Conservation (phyloP, 2,888 invertebrate genomes). For the Mamestra brassicae region DNA sequence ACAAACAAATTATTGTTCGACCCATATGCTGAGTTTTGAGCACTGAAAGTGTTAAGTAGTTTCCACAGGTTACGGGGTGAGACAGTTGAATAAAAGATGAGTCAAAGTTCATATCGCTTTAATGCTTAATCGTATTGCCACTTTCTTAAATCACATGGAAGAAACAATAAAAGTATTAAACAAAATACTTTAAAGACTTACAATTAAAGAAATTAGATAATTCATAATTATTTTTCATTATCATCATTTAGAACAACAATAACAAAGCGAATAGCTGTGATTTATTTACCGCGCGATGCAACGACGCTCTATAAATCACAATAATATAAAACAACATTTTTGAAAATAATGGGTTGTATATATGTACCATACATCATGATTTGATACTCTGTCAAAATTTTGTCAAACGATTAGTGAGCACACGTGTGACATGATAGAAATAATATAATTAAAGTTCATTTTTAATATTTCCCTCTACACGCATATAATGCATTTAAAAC, state of each 20-base stretch:
- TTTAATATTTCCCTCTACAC: neutral
- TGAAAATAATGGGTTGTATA: constrained; percentile 30
- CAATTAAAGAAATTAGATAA: constrained; percentile 85
- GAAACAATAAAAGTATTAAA: constrained; percentile 86
- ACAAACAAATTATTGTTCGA: no score
- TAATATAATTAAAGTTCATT: neutral
- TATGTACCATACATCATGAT: constrained; percentile 14
- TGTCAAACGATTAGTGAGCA: constrained; percentile 23
- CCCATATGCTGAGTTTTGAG: no score
- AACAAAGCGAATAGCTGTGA: constrained; percentile 85
- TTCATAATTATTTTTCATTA: constrained; percentile 75
- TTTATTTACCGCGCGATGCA: constrained; percentile 33
- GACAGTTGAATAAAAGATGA: constrained; percentile 38
- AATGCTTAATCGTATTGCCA: constrained; percentile 87
- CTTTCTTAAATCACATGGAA: constrained; percentile 89
- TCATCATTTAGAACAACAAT: constrained; percentile 84
- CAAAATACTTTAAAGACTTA: constrained; percentile 85
- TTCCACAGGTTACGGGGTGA: neutral
- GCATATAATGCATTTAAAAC: constrained; percentile 34
- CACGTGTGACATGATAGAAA: constrained; percentile 46
- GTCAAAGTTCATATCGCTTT: constrained; percentile 74
- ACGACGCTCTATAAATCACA: constrained; percentile 46
- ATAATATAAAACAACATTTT: constrained; percentile 53
- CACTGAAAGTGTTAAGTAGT: neutral
- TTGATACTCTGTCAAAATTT: constrained; percentile 26